phyloP scores from a whole-genome alignment of 2,888 invertebrate species.

The Parnassius orleans region DNA sequence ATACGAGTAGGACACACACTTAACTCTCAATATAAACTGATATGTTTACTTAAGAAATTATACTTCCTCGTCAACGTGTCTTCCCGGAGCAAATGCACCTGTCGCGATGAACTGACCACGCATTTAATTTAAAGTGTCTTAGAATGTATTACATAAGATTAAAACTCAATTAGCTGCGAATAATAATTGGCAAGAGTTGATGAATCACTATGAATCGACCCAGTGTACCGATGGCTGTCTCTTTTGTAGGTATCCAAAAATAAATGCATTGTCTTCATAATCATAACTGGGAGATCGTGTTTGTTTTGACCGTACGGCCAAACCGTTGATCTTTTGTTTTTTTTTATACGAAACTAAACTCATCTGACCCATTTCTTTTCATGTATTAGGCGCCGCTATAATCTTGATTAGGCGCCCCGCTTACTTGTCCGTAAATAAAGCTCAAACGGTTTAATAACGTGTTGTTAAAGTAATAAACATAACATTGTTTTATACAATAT shows the following conservation, averaged over 20 bases:
- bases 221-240: conserved; percentile 32
- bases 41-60: conserved; percentile 35
- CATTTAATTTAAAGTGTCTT: conserved; percentile 2
- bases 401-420: conserved; percentile 20
- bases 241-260: conserved; percentile 33
- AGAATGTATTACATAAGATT: conserved; percentile 10
- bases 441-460: conserved; percentile 15
- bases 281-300: conserved; percentile 36
- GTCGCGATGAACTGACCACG: neutral
- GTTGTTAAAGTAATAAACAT: conserved; percentile 7
- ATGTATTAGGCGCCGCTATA: conserved; percentile 19
- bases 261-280: conserved; percentile 43
- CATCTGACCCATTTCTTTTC: conserved; percentile 20
- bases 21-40: conserved; percentile 26
- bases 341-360: conserved; percentile 18
- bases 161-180: conserved; percentile 15
- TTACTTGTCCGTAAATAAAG: conserved; percentile 10
- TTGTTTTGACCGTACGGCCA: conserved; percentile 29
- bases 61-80: conserved; percentile 36
- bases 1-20: conserved; percentile 35
- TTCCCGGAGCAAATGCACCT: conserved; percentile 29
- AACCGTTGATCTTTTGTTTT: conserved; percentile 18
- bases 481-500: conserved; percentile 7
- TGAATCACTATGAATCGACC: conserved; percentile 31
- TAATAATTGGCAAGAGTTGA: conserved; percentile 25